phyloP scores from a whole-genome alignment of 2,113 vertebrate genomes.

The Glaucidium brasilianum region DNA sequence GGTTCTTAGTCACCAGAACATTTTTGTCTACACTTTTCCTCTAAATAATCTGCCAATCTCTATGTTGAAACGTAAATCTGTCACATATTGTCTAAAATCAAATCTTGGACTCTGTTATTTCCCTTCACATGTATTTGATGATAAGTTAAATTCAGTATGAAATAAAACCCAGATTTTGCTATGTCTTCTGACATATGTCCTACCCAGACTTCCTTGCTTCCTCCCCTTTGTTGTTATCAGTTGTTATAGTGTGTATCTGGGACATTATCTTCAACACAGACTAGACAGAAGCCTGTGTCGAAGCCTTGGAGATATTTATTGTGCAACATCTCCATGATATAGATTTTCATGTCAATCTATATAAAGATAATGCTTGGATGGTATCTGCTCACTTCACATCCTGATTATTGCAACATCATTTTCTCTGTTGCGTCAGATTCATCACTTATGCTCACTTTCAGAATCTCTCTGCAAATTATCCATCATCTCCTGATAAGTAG shows the following conservation, averaged over 20 bases:
- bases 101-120: background rate
- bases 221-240: background rate
- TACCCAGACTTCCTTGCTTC: background rate
- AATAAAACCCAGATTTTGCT: rapidly evolving
- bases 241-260: background rate
- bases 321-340: background rate
- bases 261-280: background rate
- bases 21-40: background rate
- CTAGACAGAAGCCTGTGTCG: background rate
- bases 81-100: background rate
- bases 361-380: conserved; percentile 14
- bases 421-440: background rate
- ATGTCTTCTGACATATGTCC: background rate
- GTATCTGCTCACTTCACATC: background rate
- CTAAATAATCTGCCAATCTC: background rate
- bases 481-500: background rate
- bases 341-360: conserved; percentile 14
- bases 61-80: background rate
- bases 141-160: background rate
- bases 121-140: background rate
- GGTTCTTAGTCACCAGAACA: background rate
- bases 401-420: conserved; percentile 13
- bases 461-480: background rate
- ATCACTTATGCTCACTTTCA: background rate
- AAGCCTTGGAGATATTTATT: conserved; percentile 2